Base-by-base conservation (phyloP, 2,888 invertebrate genomes). In the Scaptomyza flava region DNA sequence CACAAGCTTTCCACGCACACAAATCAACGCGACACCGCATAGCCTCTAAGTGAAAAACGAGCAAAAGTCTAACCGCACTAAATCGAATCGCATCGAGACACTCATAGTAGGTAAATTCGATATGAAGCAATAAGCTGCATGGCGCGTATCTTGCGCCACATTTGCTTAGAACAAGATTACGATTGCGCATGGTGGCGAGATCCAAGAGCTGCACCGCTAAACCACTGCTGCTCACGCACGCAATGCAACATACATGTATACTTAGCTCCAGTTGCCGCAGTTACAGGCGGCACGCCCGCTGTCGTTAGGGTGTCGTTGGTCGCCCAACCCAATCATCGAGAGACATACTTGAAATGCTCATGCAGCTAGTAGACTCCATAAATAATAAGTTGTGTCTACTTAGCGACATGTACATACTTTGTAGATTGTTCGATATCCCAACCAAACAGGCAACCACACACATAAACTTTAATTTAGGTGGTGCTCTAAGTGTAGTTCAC, bases 301-400 rank as follows among this genome's bases (percentile, higher is more conserved):
- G 17, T 17, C 17, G 82, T 48, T 77, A 41, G 23, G 27, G 58
- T 70, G 71, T 70, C 72, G 59, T 23, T 17, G 17, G 60, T 79
- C 74, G 87, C 86, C 86, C 83, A 66, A 80, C 88, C 83, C 87
- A 83, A 78, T 77, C 88, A 68, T 52, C 64, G 34, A 65, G 62
- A 61, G 54, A 50, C 30, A 23, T 20, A 34, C 12, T 23, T 7
- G 45, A 14, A 52, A 57, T 2, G 14, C 47, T 48, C 68, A 66
- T 74, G 65, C 12, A 30, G 36, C 65, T 23, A 77, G 85, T 77
- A 85, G 85, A 87, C 79, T 81, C 70, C 70, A 87, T 83, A 87
- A 87, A 83, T 83, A 87, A 83, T 87, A 83, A 83, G 67, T 74
- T 83, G 74, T 85, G 87, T 83, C 82, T 82, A 87, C 82, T 82